Base-by-base conservation (phyloP, 2,797 vertebrate species). In the Vireo griseus region DNA sequence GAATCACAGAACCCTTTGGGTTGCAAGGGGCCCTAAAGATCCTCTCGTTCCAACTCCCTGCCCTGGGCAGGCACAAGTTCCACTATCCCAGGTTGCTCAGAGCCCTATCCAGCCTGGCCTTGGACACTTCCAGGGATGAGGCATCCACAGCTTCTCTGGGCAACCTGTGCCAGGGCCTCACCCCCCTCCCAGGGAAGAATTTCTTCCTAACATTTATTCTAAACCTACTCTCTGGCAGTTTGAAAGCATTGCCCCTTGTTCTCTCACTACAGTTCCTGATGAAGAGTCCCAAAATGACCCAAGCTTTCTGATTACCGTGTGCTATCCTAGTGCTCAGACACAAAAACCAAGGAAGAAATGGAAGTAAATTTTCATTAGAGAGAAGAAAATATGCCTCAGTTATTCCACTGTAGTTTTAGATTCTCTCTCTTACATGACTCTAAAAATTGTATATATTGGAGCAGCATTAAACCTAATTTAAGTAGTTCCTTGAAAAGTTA, bases 1-100 rank as follows among this genome's bases (percentile, higher is more conserved):
- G 22, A 58, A 10, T 79, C 37, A 29, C 2, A 15, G 13, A 33
- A 25, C 14, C 12, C 4, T 39, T 26, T 52, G 45, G 7, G 20
- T 59, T 58, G 17, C 19, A 58, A 13, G 28, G 7, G 13, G 14
- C 39, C 8, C 39, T 66, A 45, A 79, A 58, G 10, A 4, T 45
- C 9, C 15, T 29, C 24, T 33, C 1, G 1, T 45, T 25, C 37
- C 37, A 72, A 1, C 1, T 14, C 13, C 3, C 5, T 77, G 48
- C 40, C 33, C 2, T 22, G 15, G 26, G 10, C 21, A 35, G 35
- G 22, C 12, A 48, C 9, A 16, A 18, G 10, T 45, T 6, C 24
- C 45, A 0, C 39, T n/a, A 5, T 2, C 5, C 57, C 74, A 37
- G 42, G 4, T 0, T 11, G 28, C 22, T 63, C 50, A 8, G 0